A percentile compares a stretch with the other conserved stretches of the same genome.
Evolutionary conservation across 2,113 vertebrate genomes (phyloP).

Genomic region (Odontesthes bonariensis): DNA sequence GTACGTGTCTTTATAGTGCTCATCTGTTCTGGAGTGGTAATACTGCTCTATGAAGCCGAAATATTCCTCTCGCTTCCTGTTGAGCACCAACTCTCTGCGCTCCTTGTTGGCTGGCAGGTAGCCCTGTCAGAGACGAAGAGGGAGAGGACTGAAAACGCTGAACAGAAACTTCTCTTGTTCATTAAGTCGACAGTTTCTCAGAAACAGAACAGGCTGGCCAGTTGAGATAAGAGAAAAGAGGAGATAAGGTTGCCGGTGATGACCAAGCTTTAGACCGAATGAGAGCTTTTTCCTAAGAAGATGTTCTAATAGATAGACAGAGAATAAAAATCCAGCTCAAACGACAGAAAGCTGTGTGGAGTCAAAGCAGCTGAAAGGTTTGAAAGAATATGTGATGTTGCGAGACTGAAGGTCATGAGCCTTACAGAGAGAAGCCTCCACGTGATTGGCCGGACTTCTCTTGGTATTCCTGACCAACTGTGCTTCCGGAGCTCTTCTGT

Average conservation of each 20-base stretch:
- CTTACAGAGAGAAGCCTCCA: conserved; percentile 96
- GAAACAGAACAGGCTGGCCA: conserved; percentile 1
- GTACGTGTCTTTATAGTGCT: conserved; percentile 96
- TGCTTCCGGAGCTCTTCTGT: conserved; percentile 96
- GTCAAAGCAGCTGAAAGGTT: not conserved
- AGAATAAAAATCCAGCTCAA: no score
- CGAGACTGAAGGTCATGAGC: conserved; percentile 11
- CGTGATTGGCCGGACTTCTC: conserved; percentile 94
- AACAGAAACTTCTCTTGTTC: not conserved
- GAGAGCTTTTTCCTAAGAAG: not conserved
- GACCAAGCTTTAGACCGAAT: not conserved
- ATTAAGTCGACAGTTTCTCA: conserved; percentile 1
- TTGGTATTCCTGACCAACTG: conserved; percentile 98
- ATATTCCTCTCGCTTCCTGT: conserved; percentile 95
- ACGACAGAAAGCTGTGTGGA: no score
- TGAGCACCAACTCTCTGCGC: conserved; percentile 90
- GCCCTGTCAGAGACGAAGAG: conserved; percentile 79
- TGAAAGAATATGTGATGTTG: not conserved
- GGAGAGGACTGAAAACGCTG: conserved; percentile 1
- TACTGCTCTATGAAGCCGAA: conserved; percentile 99
- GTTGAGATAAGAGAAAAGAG: conserved; percentile 21
- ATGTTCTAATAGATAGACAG: no score
- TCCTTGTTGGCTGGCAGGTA: conserved; percentile 96
- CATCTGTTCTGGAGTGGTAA: conserved; percentile 97
- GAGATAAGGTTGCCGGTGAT: conserved; percentile 8